Evolutionary conservation across 1,140 invertebrate genomes (phyloP).

Genomic region (Pseudoatta argentina): DNA sequence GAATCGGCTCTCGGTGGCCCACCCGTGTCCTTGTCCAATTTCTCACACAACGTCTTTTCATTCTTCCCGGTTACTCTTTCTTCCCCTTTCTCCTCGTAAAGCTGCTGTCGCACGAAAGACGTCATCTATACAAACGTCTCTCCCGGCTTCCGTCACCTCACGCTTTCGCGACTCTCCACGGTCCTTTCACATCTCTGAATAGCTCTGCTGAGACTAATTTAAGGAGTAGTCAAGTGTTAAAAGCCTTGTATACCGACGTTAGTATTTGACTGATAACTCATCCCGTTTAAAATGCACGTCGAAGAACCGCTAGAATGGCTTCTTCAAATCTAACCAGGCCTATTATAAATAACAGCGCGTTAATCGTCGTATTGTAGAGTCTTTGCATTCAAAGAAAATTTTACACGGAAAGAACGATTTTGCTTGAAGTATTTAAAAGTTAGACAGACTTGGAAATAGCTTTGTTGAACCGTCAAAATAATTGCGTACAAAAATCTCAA

Average conservation of each 20-base stretch:
- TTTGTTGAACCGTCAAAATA: no score
- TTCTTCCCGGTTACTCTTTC: constrained; percentile 19
- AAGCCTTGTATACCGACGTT: constrained; percentile 31
- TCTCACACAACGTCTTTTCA: constrained; percentile 12
- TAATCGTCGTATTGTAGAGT: background rate
- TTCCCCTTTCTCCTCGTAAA: constrained; percentile 7
- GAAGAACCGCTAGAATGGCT: constrained; percentile 14
- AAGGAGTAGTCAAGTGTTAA: constrained; percentile 42
- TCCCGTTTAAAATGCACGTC: constrained; percentile 3
- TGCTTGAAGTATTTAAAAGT: no score
- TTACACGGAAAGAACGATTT: no score
- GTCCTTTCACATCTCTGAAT: constrained; percentile 58
- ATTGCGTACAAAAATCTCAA: no score
- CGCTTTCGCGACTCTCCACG: constrained; percentile 1
- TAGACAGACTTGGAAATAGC: no score
- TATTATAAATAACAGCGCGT: background rate
- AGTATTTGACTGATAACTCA: constrained; percentile 31
- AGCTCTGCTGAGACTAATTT: constrained; percentile 46
- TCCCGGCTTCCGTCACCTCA: constrained; percentile 42
- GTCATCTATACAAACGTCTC: constrained; percentile 36
- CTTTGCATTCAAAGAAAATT: background rate
- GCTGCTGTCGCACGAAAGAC: constrained; percentile 19
- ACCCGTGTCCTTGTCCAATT: constrained; percentile 48
- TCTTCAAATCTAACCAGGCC: background rate
- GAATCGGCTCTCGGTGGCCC: constrained; percentile 20